Evolutionary conservation across 2,888 invertebrate genomes (phyloP), one percentile per base, ranked within the genome.

Genomic region (Hoplodrina ambigua): DNA sequence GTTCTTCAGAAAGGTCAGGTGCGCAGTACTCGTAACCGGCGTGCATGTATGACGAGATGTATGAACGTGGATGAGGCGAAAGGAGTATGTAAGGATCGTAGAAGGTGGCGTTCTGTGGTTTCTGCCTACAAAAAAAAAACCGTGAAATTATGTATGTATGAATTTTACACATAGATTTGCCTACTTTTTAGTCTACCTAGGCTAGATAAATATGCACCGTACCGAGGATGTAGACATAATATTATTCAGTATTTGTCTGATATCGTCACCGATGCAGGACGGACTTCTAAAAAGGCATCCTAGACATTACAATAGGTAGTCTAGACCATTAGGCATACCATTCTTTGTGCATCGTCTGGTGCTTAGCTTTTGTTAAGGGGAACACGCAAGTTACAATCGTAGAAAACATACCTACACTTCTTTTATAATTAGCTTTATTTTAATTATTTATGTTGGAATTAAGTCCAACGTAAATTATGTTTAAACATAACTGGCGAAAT

Each of bases 311-410:
- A 86, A 87, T 88, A n/a, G 37, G 25, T 56, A 72, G 87, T 75
- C 78, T 85, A 79, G 80, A 81, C 87, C 82, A 89, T 89, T 90
- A 91, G 89, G 89, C 87, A 89, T 88, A 86, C 86, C 75, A 87
- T 88, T 86, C 78, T 78, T 84, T 87, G 88, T 89, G 90, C 92
- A 90, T 89, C 86, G 79, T 60, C 46, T 66, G 19, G 20, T 20
- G 10, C 87, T 86, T 71, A 66, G 73, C 75, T 82, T 82, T 81
- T 83, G 75, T 93, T 94, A 94, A 94, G 93, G 93, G 67, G 82
- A 87, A 83, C 20, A 7, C 33, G 1, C 6, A 8, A 41, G 10
- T 41, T 41, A 1, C 19, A 15, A 7, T 54, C 30, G 15, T 54
- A 54, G 54, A 25, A 49, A 49, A 17, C 7, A 8, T 37, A 8